A percentile compares a stretch with the other conserved stretches of the same genome.
Conservation (phyloP, 35 echinoderm and acorn worm species). For the Stichopus chloronotus region DNA sequence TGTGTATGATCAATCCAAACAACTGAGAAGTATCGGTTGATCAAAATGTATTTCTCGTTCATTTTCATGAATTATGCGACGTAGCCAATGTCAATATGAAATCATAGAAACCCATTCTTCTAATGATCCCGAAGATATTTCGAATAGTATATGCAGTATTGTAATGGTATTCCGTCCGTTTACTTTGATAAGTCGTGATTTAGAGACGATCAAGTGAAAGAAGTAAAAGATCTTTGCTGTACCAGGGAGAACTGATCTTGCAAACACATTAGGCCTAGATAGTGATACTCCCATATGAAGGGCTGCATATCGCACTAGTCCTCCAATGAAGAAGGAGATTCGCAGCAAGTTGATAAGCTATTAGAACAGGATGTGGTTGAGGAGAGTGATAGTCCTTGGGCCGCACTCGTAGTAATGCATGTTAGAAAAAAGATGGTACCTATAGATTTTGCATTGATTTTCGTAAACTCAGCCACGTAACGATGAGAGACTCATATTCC, state of each 20-base stretch:
- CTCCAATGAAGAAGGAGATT: conserved; percentile 21
- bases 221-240: no score
- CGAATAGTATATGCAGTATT: no score
- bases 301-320: neutral
- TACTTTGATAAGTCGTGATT: conserved; percentile 8
- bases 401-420: conserved; percentile 38
- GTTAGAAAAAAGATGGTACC: conserved; percentile 54
- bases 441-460: conserved; percentile 59
- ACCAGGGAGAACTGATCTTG: neutral
- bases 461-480: neutral
- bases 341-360: neutral
- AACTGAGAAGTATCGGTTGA: neutral
- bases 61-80: neutral
- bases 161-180: neutral
- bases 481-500: neutral
- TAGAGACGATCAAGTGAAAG: neutral
- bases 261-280: no score
- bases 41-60: neutral
- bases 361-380: neutral
- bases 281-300: neutral
- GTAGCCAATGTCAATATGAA: conserved; percentile 18
- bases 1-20: no score
- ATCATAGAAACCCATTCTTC: neutral
- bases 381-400: conserved; percentile 54
- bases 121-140: neutral